Evolutionary conservation across 2,797 vertebrate genomes (phyloP), one percentile per base, ranked within the genome.

Genomic region (Spinibarbus caldwelli): DNA sequence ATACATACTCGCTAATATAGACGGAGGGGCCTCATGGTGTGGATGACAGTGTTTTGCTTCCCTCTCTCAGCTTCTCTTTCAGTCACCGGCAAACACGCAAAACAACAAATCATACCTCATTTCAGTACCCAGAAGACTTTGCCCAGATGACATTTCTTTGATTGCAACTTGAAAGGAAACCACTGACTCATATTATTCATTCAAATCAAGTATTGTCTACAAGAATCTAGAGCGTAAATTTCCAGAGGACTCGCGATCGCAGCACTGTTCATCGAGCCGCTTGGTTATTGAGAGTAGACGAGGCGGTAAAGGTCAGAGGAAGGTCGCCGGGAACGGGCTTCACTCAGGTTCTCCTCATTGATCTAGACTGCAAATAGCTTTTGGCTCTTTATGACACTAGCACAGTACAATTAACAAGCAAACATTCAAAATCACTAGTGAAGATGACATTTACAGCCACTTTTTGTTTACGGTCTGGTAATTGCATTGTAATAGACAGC

Each of bases 161-260:
- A 80, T 7, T 80, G 82, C 71, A 70, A 64, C 29, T 47, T 49
- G 12, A 78, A 78, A 84, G 83, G 62, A 68, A 83, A 84, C 66
- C 49, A 85, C 67, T 47, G 66, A 79, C 76, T 85, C 76, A 84
- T 77, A 52, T 52, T 64, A 77, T 84, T 75, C 54, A 83, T 70
- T 85, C 49, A 62, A 59, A 62, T 73, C 31, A 36, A 36, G 31
- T 7, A 14, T 71, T 23, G 34, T 43, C 62, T 19, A 34, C 71
- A 49, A 67, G 14, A 73, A 83, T 67, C 72, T 77, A 29, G 41
- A 80, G 54, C 5, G 10, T 64, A 36, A 62, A 85, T 62, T 64
- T 73, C 77, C 84, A 41, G 57, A 73, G 26, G 23, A 76, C n/a
- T 71, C 21, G 11, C 6, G 29, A 59, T 36, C 5, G 8, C 66